Conservation (phyloP, 2,888 invertebrate species). For the Athrips mouffetella region DNA sequence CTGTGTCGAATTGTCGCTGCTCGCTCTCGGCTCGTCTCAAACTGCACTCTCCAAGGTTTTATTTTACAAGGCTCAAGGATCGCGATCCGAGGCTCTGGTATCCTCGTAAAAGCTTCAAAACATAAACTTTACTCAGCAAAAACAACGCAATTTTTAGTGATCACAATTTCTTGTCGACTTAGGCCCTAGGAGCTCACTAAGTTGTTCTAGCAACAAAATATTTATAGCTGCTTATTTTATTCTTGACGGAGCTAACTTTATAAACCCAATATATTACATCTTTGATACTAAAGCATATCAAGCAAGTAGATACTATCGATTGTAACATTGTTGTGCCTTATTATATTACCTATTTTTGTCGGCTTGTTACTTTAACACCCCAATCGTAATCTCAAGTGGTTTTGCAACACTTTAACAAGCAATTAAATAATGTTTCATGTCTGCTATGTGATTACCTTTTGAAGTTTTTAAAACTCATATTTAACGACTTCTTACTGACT, state of each 20-base stretch:
- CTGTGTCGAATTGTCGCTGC: slow-evolving; percentile 70
- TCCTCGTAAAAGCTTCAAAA: slow-evolving; percentile 22
- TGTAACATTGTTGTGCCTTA: neutral
- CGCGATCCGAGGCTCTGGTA: slow-evolving; percentile 33
- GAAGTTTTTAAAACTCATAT: no score
- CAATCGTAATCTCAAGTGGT: no score
- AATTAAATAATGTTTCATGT: neutral
- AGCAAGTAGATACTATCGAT: neutral
- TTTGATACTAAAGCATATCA: neutral
- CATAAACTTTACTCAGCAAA: slow-evolving; percentile 1
- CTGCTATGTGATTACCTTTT: no score
- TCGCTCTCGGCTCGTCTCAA: slow-evolving; percentile 24
- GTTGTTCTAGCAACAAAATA: slow-evolving; percentile 1
- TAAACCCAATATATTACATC: neutral
- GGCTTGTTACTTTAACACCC: neutral
- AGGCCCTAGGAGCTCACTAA: slow-evolving; percentile 7
- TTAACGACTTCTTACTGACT: no score
- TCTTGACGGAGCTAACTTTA: neutral
- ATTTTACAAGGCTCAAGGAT: slow-evolving; percentile 60
- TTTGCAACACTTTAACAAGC: neutral
- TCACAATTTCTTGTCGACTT: neutral
- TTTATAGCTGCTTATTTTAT: neutral
- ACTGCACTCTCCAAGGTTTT: slow-evolving; percentile 52
- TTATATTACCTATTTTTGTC: neutral
- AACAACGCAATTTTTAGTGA: slow-evolving; percentile 8